Evolutionary conservation across 2,113 vertebrate genomes (phyloP).

Genomic region (Glaucidium brasilianum): DNA sequence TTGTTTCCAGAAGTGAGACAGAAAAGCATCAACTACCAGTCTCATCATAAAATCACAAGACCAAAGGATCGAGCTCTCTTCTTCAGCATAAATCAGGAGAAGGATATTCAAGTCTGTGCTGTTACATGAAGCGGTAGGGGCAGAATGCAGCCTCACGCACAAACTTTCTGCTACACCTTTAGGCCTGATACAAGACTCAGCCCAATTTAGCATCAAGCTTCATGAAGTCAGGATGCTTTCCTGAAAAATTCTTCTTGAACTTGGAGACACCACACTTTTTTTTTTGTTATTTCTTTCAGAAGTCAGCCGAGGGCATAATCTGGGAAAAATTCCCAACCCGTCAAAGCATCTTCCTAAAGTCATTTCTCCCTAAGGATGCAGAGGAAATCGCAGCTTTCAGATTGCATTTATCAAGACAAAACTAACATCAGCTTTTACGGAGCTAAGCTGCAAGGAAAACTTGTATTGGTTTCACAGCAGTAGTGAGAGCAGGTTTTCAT

Average conservation of each 20-base stretch:
- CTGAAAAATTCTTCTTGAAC: not conserved
- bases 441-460: not conserved
- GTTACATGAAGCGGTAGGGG: not conserved
- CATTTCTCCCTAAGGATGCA: not conserved
- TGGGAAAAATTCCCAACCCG: slow-evolving; percentile 1
- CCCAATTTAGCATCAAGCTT: not conserved
- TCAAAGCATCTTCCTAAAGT: not conserved
- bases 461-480: not conserved
- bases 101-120: not conserved
- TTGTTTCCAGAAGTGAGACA: not conserved
- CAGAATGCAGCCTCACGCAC: not conserved
- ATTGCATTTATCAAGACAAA: not conserved
- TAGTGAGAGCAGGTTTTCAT: not conserved
- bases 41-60: not conserved
- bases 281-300: not conserved
- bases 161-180: not conserved
- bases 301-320: not conserved
- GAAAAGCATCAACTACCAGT: not conserved
- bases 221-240: not conserved
- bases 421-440: not conserved
- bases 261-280: not conserved
- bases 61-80: not conserved
- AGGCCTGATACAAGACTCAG: not conserved
- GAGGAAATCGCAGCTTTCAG: not conserved
- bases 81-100: not conserved